Conservation (phyloP, 2,113 vertebrate species). For the Cettia cetti region DNA sequence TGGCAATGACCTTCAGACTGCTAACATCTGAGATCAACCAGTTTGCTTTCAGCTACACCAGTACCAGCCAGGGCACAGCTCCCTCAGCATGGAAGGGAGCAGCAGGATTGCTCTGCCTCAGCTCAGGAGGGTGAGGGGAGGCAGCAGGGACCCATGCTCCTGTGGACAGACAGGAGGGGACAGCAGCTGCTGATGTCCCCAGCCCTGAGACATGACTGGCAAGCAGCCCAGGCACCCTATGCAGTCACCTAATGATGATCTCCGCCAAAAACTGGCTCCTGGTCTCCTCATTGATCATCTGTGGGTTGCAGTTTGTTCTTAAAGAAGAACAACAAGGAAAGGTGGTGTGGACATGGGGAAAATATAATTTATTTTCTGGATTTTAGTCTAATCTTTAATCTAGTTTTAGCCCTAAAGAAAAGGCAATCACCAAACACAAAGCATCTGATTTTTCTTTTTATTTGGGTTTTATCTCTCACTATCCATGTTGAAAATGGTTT, state of each 20-base stretch:
- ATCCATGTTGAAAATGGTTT: neutral
- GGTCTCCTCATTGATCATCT: neutral
- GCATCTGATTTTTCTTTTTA: neutral
- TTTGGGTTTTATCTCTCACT: neutral
- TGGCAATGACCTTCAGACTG: neutral
- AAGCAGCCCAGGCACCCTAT: neutral
- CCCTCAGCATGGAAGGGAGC: fast-evolving
- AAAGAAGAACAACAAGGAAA: neutral
- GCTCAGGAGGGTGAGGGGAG: neutral
- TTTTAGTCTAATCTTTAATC: neutral
- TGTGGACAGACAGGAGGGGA: neutral
- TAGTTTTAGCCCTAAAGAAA: neutral
- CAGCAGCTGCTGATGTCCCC: neutral
- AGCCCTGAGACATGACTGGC: fast-evolving
- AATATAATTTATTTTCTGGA: neutral
- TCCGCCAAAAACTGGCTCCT: neutral
- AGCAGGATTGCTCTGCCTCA: neutral
- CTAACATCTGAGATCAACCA: neutral
- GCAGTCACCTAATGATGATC: neutral
- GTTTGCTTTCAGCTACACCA: neutral
- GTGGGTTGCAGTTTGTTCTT: neutral
- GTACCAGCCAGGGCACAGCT: neutral
- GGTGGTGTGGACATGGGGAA: neutral
- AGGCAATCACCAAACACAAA: neutral
- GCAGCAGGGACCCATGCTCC: neutral